Conservation (phyloP, 2,113 vertebrate genomes). For the Bucco capensis region DNA sequence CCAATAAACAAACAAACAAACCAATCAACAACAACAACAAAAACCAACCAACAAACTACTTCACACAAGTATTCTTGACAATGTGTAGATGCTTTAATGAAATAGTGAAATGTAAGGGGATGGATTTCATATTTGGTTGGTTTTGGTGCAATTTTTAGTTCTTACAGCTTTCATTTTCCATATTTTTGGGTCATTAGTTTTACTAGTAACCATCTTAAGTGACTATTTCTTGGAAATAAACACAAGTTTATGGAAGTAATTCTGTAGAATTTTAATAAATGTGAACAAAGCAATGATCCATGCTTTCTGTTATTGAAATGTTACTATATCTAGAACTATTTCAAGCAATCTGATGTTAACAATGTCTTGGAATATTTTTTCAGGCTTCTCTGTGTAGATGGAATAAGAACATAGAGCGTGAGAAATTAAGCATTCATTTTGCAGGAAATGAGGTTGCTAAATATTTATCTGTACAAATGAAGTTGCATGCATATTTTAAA, state of each 20-base stretch:
- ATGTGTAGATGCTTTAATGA: background rate
- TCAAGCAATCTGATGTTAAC: background rate
- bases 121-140: background rate
- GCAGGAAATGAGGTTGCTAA: background rate
- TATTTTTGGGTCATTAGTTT: background rate
- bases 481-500: background rate
- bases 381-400: background rate
- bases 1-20: no score
- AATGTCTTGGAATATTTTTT: background rate
- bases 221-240: conserved; percentile 1
- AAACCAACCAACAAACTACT: background rate
- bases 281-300: background rate
- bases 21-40: no score
- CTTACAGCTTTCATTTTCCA: background rate
- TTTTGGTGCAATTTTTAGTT: conserved; percentile 1
- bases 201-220: background rate
- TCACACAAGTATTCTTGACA: background rate
- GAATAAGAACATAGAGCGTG: background rate
- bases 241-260: background rate
- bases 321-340: background rate
- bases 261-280: background rate
- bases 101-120: background rate
- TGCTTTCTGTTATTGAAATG: background rate
- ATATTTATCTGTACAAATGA: background rate
- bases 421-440: background rate